Percentiles rank a stretch among this genome's conserved stretches.
Conservation (phyloP, 2,888 invertebrate species). For the Athalia circularis region DNA sequence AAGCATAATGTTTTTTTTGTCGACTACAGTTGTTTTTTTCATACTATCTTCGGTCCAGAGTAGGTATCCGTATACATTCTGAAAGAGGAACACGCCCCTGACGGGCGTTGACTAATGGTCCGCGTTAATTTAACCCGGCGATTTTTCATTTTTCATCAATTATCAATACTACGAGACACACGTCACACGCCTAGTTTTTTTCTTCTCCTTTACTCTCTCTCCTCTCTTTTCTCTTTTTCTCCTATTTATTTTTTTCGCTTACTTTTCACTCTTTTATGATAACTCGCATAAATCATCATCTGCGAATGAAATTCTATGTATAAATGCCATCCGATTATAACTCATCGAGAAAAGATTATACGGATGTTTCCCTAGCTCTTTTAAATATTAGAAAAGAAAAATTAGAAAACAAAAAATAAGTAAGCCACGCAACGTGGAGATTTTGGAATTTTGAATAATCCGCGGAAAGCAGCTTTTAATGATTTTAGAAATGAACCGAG, state of each 20-base stretch:
- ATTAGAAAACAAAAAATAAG: no score
- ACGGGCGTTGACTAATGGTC: slow-evolving; percentile 30
- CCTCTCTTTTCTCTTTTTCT: not conserved
- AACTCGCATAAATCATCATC: slow-evolving; percentile 7
- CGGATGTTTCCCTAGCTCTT: no score
- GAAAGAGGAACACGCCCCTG: not conserved
- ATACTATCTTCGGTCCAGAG: not conserved
- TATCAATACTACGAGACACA: slow-evolving; percentile 4
- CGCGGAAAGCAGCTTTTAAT: no score
- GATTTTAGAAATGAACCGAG: no score
- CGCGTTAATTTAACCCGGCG: slow-evolving; percentile 11
- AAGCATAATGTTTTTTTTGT: slow-evolving; percentile 24
- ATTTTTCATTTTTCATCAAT: slow-evolving; percentile 33
- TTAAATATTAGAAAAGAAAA: no score
- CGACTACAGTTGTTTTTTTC: slow-evolving; percentile 7
- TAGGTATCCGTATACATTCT: not conserved
- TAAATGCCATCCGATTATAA: no score
- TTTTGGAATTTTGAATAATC: no score
- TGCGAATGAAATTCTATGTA: no score
- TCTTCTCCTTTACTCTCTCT: not conserved
- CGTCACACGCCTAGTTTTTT: not conserved
- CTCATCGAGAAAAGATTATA: no score
- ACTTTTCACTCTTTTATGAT: not conserved
- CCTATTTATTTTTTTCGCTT: no score
- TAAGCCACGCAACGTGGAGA: no score